Conservation (phyloP, 1,140 invertebrate genomes). For the Drosophila hydei region DNA sequence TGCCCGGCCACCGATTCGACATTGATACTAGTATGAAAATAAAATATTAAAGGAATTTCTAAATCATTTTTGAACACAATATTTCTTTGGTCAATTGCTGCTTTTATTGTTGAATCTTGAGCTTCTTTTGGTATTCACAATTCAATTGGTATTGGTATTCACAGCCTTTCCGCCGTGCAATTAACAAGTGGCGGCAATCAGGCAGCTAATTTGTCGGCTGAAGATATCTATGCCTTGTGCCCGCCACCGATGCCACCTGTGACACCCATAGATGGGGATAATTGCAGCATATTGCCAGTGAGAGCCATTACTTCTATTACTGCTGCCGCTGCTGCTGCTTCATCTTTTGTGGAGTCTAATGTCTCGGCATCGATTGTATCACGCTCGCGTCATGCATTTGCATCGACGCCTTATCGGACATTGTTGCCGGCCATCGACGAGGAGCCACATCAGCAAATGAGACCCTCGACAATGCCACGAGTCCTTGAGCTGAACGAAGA, state of each 20-base stretch:
- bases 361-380: background rate
- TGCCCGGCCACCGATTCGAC: no score
- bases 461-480: slow-evolving; percentile 5
- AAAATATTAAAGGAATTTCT: no score
- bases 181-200: background rate
- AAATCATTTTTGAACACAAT: background rate
- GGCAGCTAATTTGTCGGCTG: slow-evolving; percentile 1
- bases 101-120: background rate
- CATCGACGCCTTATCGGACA: slow-evolving; percentile 39
- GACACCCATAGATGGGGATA: background rate
- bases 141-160: slow-evolving; percentile 7
- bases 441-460: slow-evolving; percentile 30
- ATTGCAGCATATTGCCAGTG: background rate
- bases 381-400: slow-evolving; percentile 2
- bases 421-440: slow-evolving; percentile 55
- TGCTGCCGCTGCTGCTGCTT: background rate
- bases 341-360: background rate
- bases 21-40: no score
- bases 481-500: slow-evolving; percentile 26
- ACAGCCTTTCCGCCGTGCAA: slow-evolving; percentile 3
- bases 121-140: background rate
- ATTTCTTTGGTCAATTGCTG: background rate
- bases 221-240: background rate
- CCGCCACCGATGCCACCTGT: background rate
- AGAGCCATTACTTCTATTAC: background rate